Conservation (phyloP, 1,140 invertebrate genomes). For the Drosophila willistoni region DNA sequence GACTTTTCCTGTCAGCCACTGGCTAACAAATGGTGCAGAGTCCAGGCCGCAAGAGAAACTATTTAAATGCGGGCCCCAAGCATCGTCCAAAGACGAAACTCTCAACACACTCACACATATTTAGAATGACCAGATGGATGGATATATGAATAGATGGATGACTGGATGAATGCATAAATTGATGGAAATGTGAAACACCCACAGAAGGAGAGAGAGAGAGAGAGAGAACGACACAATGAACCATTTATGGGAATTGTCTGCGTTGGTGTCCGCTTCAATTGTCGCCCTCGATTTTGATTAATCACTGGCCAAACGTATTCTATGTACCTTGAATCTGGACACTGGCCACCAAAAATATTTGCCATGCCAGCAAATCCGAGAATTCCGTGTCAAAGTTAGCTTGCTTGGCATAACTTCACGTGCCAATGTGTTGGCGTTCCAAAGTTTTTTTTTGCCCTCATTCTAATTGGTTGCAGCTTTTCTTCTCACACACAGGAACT, state of each 20-base stretch:
- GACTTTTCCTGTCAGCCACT: conserved; percentile 60
- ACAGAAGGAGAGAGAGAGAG: not conserved
- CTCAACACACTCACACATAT: conserved; percentile 15
- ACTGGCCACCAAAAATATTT: conserved; percentile 45
- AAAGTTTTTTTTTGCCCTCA: conserved; percentile 30
- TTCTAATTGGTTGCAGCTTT: conserved; percentile 68
- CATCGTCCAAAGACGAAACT: conserved; percentile 1
- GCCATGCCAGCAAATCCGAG: conserved; percentile 54
- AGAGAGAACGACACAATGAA: not conserved
- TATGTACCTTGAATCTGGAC: conserved; percentile 28
- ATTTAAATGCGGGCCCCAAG: conserved; percentile 62
- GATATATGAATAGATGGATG: conserved; percentile 11
- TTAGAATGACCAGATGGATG: conserved; percentile 7
- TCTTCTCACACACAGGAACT: conserved; percentile 20
- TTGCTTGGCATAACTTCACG: conserved; percentile 57
- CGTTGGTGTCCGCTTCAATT: conserved; percentile 46
- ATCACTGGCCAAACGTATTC: conserved; percentile 25
- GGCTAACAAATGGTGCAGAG: conserved; percentile 63
- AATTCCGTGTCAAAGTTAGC: conserved; percentile 51
- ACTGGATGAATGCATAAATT: not conserved
- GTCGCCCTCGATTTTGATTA: conserved; percentile 55
- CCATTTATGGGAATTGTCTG: conserved; percentile 58
- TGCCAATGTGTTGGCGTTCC: conserved; percentile 43
- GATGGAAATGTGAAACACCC: not conserved
- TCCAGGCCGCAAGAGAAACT: conserved; percentile 48